phyloP scores from a whole-genome alignment of 2,888 invertebrate genomes.

The Gymnocheta viridis region DNA sequence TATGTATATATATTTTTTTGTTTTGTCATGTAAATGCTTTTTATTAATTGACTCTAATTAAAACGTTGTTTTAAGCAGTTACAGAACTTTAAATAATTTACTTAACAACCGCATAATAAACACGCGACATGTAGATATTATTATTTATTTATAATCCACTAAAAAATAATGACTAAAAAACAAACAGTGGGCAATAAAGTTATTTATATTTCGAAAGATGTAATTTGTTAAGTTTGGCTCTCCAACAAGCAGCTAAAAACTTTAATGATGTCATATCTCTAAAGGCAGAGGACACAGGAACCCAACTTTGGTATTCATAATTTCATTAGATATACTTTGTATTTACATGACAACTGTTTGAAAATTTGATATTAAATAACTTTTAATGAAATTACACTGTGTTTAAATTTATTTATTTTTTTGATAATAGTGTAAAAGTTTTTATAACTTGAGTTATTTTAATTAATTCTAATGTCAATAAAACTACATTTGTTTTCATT shows the following conservation, averaged over 20 bases:
- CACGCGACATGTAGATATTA: constrained; percentile 11
- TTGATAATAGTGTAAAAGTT: background rate
- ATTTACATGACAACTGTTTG: too few species aligned
- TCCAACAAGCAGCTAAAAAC: background rate
- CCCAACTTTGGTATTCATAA: too few species aligned
- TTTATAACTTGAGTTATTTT: background rate
- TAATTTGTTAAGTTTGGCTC: too few species aligned
- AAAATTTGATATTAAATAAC: too few species aligned
- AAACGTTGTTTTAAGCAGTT: constrained; percentile 50
- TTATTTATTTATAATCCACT: background rate
- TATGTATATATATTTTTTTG: background rate
- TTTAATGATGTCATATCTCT: too few species aligned
- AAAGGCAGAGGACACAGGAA: too few species aligned
- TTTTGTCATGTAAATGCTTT: background rate
- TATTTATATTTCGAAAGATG: too few species aligned
- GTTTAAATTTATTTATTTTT: background rate
- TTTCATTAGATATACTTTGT: too few species aligned
- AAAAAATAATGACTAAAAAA: background rate
- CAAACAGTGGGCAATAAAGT: background rate
- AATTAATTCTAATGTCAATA: constrained; percentile 16
- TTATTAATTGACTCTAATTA: constrained; percentile 48
- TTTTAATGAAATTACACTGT: background rate
- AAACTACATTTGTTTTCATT: background rate
- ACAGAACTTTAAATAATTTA: constrained; percentile 39
- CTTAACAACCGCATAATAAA: constrained; percentile 21